phyloP scores from a whole-genome alignment of 2,113 vertebrate genomes.

The Etia nguti region DNA sequence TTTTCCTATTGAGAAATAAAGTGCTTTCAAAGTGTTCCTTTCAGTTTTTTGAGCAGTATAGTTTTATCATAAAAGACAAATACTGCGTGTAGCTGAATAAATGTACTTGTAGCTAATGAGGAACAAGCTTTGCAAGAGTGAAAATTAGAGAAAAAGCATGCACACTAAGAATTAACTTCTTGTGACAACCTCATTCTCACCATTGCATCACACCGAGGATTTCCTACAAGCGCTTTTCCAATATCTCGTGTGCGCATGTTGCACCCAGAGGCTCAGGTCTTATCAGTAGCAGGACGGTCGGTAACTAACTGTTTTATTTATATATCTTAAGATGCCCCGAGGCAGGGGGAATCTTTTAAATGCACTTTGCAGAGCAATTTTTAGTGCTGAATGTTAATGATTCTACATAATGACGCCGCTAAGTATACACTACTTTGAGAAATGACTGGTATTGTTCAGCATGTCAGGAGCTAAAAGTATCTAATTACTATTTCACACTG shows the following conservation, averaged over 20 bases:
- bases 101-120: neutral
- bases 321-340: slow-evolving; percentile 1
- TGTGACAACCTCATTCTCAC: slow-evolving; percentile 24
- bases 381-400: slow-evolving; percentile 3
- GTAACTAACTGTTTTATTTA: slow-evolving; percentile 43
- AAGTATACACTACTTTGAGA: neutral
- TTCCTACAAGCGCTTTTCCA: neutral
- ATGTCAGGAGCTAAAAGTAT: slow-evolving; percentile 2
- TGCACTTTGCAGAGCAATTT: slow-evolving; percentile 4
- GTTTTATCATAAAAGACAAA: neutral
- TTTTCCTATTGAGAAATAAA: neutral
- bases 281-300: slow-evolving; percentile 29
- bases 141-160: neutral
- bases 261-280: slow-evolving; percentile 1
- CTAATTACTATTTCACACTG: neutral
- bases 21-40: neutral
- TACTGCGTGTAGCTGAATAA: neutral
- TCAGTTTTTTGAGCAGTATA: neutral
- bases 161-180: neutral
- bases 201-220: slow-evolving; percentile 25
- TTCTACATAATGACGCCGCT: neutral
- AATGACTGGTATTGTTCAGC: neutral
- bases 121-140: neutral
- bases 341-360: slow-evolving; percentile 19
- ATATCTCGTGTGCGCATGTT: neutral